phyloP scores from a whole-genome alignment of 2,888 invertebrate genomes.

The Amblyteles armatorius region DNA sequence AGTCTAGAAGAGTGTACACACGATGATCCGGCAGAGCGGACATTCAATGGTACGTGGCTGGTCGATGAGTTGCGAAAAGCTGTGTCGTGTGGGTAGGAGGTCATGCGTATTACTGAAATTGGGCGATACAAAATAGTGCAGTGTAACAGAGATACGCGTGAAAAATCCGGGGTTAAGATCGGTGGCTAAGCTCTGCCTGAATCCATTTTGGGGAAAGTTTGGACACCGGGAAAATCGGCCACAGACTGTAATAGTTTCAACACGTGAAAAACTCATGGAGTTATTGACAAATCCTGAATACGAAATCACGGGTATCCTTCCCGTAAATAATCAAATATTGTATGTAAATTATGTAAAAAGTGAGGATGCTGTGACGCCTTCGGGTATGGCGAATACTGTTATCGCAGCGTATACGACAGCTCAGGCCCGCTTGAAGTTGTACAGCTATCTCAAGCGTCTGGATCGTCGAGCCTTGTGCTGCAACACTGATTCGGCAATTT shows the following conservation, averaged over 20 bases:
- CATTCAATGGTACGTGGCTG: conserved; percentile 66
- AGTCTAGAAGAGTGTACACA: conserved; percentile 67
- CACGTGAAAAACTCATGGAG: conserved; percentile 53
- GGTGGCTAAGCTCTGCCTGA: too few relatives aligned
- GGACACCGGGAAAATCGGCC: not conserved
- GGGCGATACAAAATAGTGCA: conserved; percentile 75
- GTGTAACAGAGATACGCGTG: conserved; percentile 50
- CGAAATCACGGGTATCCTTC: conserved; percentile 62
- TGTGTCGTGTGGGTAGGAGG: conserved; percentile 72
- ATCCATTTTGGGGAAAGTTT: too few relatives aligned
- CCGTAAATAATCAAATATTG: too few relatives aligned
- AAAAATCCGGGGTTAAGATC: conserved; percentile 55
- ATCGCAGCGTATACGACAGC: too few relatives aligned
- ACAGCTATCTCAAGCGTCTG: conserved; percentile 76
- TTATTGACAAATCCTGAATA: conserved; percentile 66
- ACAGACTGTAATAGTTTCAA: conserved; percentile 66
- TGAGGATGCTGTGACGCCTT: too few relatives aligned
- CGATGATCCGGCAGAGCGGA: conserved; percentile 20
- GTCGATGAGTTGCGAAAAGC: conserved; percentile 73
- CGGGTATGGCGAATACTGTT: too few relatives aligned
- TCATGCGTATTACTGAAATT: conserved; percentile 74
- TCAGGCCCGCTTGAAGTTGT: conserved; percentile 77
- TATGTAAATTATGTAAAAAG: too few relatives aligned
- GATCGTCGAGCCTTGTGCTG: conserved; percentile 77
- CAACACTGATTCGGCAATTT: conserved; percentile 81